Evolutionary conservation across 2,113 vertebrate species (phyloP), one percentile per base, ranked within the genome.

Genomic region (Pheucticus melanocephalus): DNA sequence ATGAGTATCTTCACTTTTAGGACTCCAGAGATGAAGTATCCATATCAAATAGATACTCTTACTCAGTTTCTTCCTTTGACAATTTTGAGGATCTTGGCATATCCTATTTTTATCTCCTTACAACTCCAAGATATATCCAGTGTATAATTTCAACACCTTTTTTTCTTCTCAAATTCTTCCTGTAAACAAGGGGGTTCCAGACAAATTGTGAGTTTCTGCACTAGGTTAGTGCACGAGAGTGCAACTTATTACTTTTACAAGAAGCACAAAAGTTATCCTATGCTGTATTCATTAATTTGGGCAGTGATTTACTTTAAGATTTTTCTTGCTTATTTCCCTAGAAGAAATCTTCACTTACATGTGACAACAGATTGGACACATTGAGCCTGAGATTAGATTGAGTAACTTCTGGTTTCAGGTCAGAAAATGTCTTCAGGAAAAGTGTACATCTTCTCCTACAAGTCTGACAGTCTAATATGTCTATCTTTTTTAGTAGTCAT

Each of bases 381-480:
- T 17, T 78, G 12, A 31, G 48, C 48, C 48, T 20, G 9, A 81
- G n/a, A 82, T 25, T 82, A 64, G 51, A 40, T 11, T 54, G 59
- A 91, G 51, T 87, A 73, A 92, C 5, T 92, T 88, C 61, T 73
- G 48, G 47, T 87, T 90, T 94, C 68, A 64, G 70, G 79, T 95
- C 90, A 96, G 63, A 95, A 94, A 95, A 92, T 63, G 25, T 70
- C 95, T 91, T 86, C 71, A 84, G 71, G 51, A 94, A 82, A 47
- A 86, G n/a, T 35, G 82, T 85, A 59, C 65, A 57, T 54, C 59
- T 86, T 88, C 78, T 86, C 91, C 59, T 51, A 64, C 42, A 94
- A 90, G 56, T 60, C 66, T 97, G 83, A 94, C 30, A 76, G 37
- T 80, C 57, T 73, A 84, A 44, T 95, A 42, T 88, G 54, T 72